Evolutionary conservation across 2,113 vertebrate genomes (phyloP), one percentile per base, ranked within the genome.

Genomic region (Monopterus albus): DNA sequence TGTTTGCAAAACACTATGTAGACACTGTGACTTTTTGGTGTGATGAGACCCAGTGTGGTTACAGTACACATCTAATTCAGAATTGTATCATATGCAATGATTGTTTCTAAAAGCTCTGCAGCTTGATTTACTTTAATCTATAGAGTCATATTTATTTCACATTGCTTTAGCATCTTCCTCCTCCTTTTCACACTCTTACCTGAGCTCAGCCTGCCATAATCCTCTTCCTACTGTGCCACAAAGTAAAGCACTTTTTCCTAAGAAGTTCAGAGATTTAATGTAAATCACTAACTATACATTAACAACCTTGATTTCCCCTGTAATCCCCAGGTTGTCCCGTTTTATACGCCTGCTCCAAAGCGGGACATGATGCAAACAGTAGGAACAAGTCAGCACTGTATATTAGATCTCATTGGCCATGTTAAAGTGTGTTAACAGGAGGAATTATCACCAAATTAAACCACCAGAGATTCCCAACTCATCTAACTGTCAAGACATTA

Each of bases 361-460:
- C 43, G 7, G 40, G 7, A 8, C 59, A 18, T n/a, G 38, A 55
- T 23, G 58, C 45, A 64, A 76, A 72, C 29, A 33, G 40, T 15
- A 13, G 60, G 58, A 82, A 50, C 53, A 62, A 68, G 45, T 50
- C 60, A 0, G 33, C 6, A 5, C 40, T 14, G 53, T 23, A 68
- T 35, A 60, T 75, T 75, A 64, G 72, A 78, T 81, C 82, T 85
- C 74, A 87, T 92, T 85, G 85, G 63, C 62, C 18, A 49, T 9
- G 77, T 76, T 87, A 78, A 89, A 91, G 75, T 86, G 77, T 84
- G 87, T 88, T 91, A 91, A 89, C 83, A 87, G 84, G 75, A 81
- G 71, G 83, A 90, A 89, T 91, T 91, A 87, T 79, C 76, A 65
- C 58, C 77, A 83, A 90, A 91, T 84, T 26, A 88, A 90, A 83